phyloP scores from a whole-genome alignment of 2,113 vertebrate species.

The Halcyon malimbica region DNA sequence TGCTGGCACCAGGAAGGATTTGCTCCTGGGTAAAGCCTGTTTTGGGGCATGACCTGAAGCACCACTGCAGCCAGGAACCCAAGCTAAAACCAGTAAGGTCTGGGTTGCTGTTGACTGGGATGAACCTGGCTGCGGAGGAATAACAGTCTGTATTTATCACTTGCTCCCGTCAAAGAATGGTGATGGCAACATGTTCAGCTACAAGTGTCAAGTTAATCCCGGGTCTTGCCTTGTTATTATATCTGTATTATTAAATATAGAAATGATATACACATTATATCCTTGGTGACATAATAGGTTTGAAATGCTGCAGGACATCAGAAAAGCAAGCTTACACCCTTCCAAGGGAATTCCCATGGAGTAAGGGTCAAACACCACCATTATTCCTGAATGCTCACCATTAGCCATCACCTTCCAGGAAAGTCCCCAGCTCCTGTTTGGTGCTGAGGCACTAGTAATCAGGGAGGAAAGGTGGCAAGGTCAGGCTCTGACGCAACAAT shows the following conservation, averaged over 20 bases:
- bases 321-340: not conserved
- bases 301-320: not conserved
- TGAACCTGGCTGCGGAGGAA: not conserved
- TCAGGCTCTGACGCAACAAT: not conserved
- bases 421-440: not conserved
- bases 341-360: not conserved
- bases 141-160: not conserved
- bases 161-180: not conserved
- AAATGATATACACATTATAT: not conserved
- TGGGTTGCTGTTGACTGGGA: not conserved
- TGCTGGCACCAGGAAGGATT: not conserved
- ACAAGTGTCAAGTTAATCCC: not conserved
- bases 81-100: not conserved
- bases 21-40: not conserved
- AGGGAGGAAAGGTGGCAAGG: not conserved
- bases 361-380: not conserved
- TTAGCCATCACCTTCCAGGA: not conserved
- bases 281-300: not conserved
- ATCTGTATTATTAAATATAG: not conserved
- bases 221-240: not conserved
- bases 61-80: not conserved
- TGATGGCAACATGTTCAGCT: not conserved
- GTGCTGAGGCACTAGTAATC: not conserved
- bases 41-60: not conserved
- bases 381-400: not conserved